A percentile compares a stretch with the other conserved stretches of the same genome.
phyloP scores from a whole-genome alignment of 2,888 invertebrate genomes.

The Sceliomorpha sp. region DNA sequence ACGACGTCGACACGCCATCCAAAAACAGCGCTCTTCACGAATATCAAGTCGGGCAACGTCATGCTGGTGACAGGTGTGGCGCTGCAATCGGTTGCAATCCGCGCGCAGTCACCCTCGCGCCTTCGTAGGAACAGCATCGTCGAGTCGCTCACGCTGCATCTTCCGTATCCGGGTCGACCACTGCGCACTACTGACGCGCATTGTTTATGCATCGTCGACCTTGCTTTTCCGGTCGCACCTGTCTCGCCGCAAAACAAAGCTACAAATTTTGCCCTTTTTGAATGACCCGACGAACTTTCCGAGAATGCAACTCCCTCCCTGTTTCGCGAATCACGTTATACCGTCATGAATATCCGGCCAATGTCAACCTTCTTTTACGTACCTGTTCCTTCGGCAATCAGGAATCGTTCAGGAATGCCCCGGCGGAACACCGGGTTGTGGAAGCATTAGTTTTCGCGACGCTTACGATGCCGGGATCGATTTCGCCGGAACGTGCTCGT shows the following conservation, averaged over 20 bases:
- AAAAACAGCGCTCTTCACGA: slow-evolving; percentile 51
- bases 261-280: not conserved
- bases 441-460: not conserved
- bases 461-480: slow-evolving; percentile 13
- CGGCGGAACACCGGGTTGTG: not conserved
- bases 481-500: too few relatives aligned
- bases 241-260: slow-evolving; percentile 6
- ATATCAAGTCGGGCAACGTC: slow-evolving; percentile 39
- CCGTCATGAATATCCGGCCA: not conserved
- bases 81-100: slow-evolving; percentile 70
- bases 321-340: not conserved
- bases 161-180: slow-evolving; percentile 6
- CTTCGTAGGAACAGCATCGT: slow-evolving; percentile 63
- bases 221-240: slow-evolving; percentile 24
- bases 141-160: slow-evolving; percentile 14
- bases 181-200: slow-evolving; percentile 49
- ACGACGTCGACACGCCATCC: slow-evolving; percentile 26
- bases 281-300: not conserved
- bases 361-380: not conserved
- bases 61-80: slow-evolving; percentile 57
- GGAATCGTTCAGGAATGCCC: not conserved
- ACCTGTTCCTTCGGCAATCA: not conserved
- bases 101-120: slow-evolving; percentile 70
- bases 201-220: slow-evolving; percentile 47
- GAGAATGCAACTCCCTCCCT: not conserved